Conservation (phyloP, 1,140 invertebrate genomes). For the Chrysopa pallens region DNA sequence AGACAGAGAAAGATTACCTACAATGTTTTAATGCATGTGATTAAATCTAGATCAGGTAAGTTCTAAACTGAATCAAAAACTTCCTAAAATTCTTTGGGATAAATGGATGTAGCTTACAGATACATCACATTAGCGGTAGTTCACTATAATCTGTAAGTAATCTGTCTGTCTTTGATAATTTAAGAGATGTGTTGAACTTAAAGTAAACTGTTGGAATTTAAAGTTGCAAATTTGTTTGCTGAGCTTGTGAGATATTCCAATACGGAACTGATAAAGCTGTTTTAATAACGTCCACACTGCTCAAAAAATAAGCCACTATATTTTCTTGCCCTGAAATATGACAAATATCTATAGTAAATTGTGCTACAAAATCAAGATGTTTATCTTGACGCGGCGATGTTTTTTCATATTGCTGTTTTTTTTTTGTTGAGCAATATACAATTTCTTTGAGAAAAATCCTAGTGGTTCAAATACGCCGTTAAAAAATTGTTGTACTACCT, state of each 20-base stretch:
- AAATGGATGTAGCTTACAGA: no score
- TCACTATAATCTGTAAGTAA: not conserved
- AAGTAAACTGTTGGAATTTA: slow-evolving; percentile 5
- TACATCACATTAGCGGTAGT: slow-evolving; percentile 4
- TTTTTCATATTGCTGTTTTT: slow-evolving; percentile 16
- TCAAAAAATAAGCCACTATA: slow-evolving; percentile 15
- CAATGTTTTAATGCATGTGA: no score
- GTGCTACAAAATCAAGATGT: slow-evolving; percentile 20
- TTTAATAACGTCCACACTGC: slow-evolving; percentile 10
- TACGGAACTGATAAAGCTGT: slow-evolving; percentile 3
- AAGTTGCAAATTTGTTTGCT: slow-evolving; percentile 11
- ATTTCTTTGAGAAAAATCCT: slow-evolving; percentile 21
- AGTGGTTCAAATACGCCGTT: slow-evolving; percentile 13
- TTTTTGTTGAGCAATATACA: slow-evolving; percentile 12
- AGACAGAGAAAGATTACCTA: no score
- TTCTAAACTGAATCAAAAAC: slow-evolving; percentile 7
- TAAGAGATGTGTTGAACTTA: not conserved
- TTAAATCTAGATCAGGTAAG: no score
- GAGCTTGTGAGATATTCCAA: slow-evolving; percentile 7
- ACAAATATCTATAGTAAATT: slow-evolving; percentile 19
- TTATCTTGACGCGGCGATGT: slow-evolving; percentile 10
- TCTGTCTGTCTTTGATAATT: slow-evolving; percentile 1
- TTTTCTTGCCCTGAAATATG: slow-evolving; percentile 20
- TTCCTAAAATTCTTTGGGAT: slow-evolving; percentile 4
- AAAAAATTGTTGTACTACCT: slow-evolving; percentile 9